phyloP scores from a whole-genome alignment of 2,888 invertebrate species.

The Hipparchia semele region DNA sequence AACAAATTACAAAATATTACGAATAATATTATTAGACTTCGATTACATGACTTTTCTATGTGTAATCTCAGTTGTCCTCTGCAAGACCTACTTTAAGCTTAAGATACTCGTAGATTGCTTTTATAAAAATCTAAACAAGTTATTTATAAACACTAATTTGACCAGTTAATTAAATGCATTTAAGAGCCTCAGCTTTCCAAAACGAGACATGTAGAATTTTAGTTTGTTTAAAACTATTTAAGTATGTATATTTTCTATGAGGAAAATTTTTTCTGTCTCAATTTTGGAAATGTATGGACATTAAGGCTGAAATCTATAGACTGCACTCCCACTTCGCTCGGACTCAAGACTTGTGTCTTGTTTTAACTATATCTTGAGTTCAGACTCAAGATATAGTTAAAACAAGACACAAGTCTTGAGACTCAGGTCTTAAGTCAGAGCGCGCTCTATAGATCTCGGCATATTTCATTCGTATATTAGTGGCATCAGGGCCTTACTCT shows the following conservation, averaged over 20 bases:
- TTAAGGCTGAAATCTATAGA: no score
- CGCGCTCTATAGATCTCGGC: no score
- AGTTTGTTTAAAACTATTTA: no score
- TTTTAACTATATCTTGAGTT: no score
- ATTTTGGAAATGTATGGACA: constrained; percentile 25
- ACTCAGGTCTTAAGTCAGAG: no score
- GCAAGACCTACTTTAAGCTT: neutral
- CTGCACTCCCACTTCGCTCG: no score
- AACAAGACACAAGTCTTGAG: no score
- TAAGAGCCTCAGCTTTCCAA: constrained; percentile 31
- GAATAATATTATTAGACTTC: constrained; percentile 20
- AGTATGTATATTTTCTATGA: neutral
- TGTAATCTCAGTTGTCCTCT: constrained; percentile 18
- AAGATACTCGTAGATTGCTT: neutral
- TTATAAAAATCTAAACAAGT: constrained; percentile 7
- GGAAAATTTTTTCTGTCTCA: constrained; percentile 4
- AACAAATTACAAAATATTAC: constrained; percentile 23
- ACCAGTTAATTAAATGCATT: constrained; percentile 32
- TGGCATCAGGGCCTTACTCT: constrained; percentile 41
- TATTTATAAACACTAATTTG: constrained; percentile 20
- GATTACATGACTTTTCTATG: constrained; percentile 30
- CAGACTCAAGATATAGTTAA: no score
- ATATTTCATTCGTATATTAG: constrained; percentile 22
- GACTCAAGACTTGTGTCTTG: no score
- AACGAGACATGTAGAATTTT: constrained; percentile 17